These are phyloP conservation scores for Accipiter fasciatus DNA, from an alignment of 2,797 vertebrate genomes.

Conservation along the genomic window DNA sequence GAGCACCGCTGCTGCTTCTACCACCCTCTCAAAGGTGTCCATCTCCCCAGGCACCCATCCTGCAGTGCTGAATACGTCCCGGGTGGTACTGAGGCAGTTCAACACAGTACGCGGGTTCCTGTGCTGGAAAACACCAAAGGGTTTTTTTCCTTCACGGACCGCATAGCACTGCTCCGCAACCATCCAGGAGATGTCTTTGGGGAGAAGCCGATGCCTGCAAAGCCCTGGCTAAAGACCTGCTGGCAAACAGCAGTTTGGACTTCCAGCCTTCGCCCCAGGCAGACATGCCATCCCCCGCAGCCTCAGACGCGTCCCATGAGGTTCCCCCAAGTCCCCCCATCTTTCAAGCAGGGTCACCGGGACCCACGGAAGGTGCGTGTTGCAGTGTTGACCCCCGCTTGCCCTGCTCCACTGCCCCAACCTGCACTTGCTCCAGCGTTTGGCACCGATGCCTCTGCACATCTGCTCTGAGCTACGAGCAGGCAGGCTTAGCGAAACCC, in stretches of 20 bases:
- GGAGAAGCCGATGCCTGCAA: neutral
- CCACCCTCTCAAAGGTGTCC: neutral
- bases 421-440: neutral
- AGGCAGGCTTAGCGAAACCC: neutral
- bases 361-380: neutral
- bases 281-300: neutral
- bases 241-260: neutral
- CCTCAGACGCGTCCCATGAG: fast-evolving
- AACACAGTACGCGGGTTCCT: fast-evolving
- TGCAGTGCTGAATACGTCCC: neutral
- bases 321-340: fast-evolving
- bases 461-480: neutral
- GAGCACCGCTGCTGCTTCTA: neutral
- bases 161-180: neutral
- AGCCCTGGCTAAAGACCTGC: neutral
- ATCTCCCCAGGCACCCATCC: neutral
- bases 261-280: neutral
- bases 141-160: neutral
- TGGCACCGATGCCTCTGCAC: neutral
- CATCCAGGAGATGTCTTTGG: neutral
- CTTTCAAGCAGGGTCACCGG: neutral
- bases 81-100: neutral
- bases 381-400: neutral
- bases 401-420: neutral
- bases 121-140: neutral